Conservation (phyloP, 2,888 invertebrate species). For the Physocephala rufipes region DNA sequence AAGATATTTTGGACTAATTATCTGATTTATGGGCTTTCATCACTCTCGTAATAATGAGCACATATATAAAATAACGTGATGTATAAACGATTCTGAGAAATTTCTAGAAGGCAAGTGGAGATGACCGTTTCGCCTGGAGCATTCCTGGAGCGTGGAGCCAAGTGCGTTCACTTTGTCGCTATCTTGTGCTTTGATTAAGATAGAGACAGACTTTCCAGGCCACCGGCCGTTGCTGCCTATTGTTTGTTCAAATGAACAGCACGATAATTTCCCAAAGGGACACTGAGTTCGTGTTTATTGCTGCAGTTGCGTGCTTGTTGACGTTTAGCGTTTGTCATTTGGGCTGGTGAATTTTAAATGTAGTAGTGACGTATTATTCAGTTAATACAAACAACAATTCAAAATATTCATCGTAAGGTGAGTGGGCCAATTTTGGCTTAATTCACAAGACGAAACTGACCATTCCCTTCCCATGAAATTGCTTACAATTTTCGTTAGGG, state of each 20-base stretch:
- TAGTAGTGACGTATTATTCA: neutral
- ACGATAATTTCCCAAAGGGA: constrained; percentile 59
- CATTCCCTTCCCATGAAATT: too few relatives aligned
- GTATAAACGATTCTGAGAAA: constrained; percentile 21
- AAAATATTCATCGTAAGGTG: too few relatives aligned
- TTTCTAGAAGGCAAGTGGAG: neutral
- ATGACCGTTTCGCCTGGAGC: neutral
- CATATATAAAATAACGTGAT: too few relatives aligned
- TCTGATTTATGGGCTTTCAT: too few relatives aligned
- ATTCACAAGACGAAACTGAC: too few relatives aligned
- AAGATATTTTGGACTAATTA: too few relatives aligned
- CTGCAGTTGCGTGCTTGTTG: constrained; percentile 40
- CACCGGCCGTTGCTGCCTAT: constrained; percentile 42
- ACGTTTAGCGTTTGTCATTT: constrained; percentile 20
- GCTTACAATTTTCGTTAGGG: too few relatives aligned
- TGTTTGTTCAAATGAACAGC: constrained; percentile 48
- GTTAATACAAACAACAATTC: neutral
- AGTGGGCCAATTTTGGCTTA: neutral
- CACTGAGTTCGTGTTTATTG: constrained; percentile 45
- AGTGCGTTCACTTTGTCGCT: too few relatives aligned
- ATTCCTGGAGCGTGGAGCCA: too few relatives aligned
- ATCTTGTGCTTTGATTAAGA: too few relatives aligned
- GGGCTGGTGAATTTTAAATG: constrained; percentile 47
- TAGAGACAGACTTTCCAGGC: too few relatives aligned
- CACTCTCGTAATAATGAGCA: too few relatives aligned